Evolutionary conservation across 2,797 vertebrate genomes (phyloP).

Genomic region (Semotilus atromaculatus): DNA sequence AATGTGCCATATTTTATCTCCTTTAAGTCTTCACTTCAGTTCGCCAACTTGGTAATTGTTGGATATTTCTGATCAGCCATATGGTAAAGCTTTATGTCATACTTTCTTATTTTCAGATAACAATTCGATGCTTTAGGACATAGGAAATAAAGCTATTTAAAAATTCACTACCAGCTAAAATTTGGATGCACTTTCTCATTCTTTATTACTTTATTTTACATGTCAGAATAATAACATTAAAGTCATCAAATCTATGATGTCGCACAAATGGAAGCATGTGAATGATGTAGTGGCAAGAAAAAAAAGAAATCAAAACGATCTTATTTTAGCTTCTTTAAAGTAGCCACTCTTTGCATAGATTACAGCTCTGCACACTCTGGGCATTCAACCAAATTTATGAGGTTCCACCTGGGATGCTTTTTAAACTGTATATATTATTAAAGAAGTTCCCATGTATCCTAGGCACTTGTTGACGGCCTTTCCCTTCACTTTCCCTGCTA

Average conservation of each 20-base stretch:
- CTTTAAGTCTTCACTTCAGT: background rate
- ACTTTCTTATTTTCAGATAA: background rate
- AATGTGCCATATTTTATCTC: background rate
- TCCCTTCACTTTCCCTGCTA: background rate
- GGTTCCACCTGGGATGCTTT: constrained; percentile 29
- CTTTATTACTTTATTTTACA: background rate
- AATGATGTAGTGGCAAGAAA: background rate
- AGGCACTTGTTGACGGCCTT: background rate
- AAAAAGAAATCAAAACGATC: background rate
- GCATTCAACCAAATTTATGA: constrained; percentile 15
- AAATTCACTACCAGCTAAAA: background rate
- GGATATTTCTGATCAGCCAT: background rate
- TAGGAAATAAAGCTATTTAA: background rate
- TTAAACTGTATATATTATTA: constrained; percentile 32
- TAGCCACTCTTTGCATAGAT: background rate
- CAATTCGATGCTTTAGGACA: background rate
- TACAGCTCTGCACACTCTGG: constrained; percentile 20
- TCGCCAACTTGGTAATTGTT: background rate
- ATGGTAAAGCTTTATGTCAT: background rate
- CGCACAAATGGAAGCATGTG: background rate
- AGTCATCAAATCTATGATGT: background rate
- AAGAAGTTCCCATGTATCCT: constrained; percentile 22
- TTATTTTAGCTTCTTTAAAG: background rate
- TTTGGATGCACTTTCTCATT: background rate
- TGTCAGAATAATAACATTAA: background rate